phyloP scores from a whole-genome alignment of 2,797 vertebrate genomes.

The Betta splendens region DNA sequence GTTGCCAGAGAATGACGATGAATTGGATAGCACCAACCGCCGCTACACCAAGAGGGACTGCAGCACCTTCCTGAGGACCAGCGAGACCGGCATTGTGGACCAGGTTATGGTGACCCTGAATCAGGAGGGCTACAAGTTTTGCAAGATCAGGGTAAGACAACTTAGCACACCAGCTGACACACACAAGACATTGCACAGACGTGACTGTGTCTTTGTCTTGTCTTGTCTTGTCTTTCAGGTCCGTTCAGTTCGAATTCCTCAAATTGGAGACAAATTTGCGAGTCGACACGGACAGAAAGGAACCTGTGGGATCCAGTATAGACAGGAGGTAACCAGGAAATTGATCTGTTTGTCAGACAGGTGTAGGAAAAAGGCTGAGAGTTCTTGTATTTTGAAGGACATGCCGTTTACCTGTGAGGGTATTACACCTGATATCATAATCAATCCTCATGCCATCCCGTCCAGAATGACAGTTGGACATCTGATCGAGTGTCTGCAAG shows the following conservation, averaged over 20 bases:
- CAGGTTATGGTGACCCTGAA: constrained; percentile 99
- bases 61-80: constrained; percentile 96
- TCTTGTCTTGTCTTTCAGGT: constrained; percentile 78
- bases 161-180: background rate
- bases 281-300: constrained; percentile 98
- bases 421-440: constrained; percentile 98
- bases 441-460: constrained; percentile 98
- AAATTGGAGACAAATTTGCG: constrained; percentile 99
- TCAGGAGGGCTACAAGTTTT: constrained; percentile 99
- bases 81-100: constrained; percentile 97
- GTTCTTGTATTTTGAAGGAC: constrained; percentile 79
- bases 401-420: constrained; percentile 99
- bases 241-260: constrained; percentile 96
- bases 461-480: constrained; percentile 99
- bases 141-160: constrained; percentile 93
- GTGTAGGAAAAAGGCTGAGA: background rate
- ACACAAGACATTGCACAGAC: background rate
- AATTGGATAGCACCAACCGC: constrained; percentile 91
- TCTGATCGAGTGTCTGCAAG: constrained; percentile 98
- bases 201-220: background rate
- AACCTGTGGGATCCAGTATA: constrained; percentile 98
- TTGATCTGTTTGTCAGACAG: background rate
- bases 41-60: constrained; percentile 97
- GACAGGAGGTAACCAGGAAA: constrained; percentile 88
- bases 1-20: constrained; percentile 94